Base-by-base conservation (phyloP, 2,888 invertebrate genomes). In the Marronus borbonicus region DNA sequence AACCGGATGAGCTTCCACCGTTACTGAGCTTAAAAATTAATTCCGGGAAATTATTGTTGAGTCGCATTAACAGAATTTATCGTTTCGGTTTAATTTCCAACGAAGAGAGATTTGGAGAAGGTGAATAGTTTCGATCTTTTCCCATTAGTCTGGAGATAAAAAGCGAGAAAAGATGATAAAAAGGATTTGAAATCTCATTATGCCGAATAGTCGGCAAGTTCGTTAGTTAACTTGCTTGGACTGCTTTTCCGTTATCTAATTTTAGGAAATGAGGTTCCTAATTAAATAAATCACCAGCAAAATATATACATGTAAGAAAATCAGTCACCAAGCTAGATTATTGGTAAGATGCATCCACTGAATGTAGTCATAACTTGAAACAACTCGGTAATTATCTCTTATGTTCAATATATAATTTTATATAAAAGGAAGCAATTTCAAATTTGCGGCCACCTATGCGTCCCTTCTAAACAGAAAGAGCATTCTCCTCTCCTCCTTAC, bases 1-100 rank as follows among this genome's bases (percentile, higher is more conserved):
- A 20, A 49, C 10, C 77, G n/a, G 60, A 60, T 50, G 20, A 44
- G 60, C 31, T 39, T 60, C 36, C 14, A 28, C 58, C 14, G 55
- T 55, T 39, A 66, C 44, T 60, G 70, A 69, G n/a, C 77, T 69
- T 77, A 77, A 77, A 77, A 77, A 77, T 77, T 77, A 69, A 69
- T 69, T 76, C 55, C 68, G 68, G 36, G 58, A 69, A 69, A 77
- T 69, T 77, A 76, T 76, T 76, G 68, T 68, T 36, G 68, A 76
- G 68, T 39, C 66, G 55, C 52, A 76, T 76, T 66, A 76, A 52
- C 20, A n/a, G 52, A 76, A 68, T 76, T 65, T 58, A 76, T 66
- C 36, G 66, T 66, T 52, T 58, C 66, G 65, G 55, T 76, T 68
- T 76, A 66, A 72, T 58, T 72, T 72, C 60, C 20, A 60, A 20